Conservation (phyloP, 2,888 invertebrate genomes). For the Sphaeridia pumilis region DNA sequence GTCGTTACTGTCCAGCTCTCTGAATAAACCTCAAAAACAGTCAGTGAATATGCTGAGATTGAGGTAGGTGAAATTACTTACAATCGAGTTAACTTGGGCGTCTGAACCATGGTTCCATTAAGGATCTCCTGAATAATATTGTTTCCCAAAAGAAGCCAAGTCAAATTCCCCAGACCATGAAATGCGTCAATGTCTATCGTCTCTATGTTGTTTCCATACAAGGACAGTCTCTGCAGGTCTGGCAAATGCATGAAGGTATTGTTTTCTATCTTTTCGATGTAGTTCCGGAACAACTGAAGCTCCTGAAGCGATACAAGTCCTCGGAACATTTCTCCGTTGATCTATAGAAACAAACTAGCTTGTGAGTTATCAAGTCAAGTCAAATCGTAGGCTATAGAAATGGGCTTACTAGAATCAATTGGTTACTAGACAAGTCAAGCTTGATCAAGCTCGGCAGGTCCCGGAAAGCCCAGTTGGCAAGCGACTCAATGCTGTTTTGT, state of each 20-base stretch:
- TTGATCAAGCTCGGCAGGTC: slow-evolving; percentile 37
- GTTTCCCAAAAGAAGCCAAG: slow-evolving; percentile 56
- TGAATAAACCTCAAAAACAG: slow-evolving; percentile 40
- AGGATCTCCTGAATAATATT: slow-evolving; percentile 56
- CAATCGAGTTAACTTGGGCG: slow-evolving; percentile 58
- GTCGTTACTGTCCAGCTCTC: slow-evolving; percentile 63
- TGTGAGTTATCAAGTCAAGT: too few species aligned
- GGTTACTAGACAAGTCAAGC: slow-evolving; percentile 38
- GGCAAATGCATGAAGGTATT: slow-evolving; percentile 45
- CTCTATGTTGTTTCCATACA: slow-evolving; percentile 57
- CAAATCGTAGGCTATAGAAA: too few species aligned
- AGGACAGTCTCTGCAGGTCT: slow-evolving; percentile 51
- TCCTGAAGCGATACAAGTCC: slow-evolving; percentile 48
- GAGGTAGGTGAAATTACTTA: too few species aligned
- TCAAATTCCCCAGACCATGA: slow-evolving; percentile 52
- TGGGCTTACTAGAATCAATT: slow-evolving; percentile 37
- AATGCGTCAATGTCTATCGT: slow-evolving; percentile 51
- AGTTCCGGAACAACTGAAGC: slow-evolving; percentile 58
- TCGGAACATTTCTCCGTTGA: slow-evolving; percentile 47
- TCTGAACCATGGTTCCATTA: slow-evolving; percentile 50
- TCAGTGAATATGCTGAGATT: neutral
- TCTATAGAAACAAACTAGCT: too few species aligned
- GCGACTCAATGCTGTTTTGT: slow-evolving; percentile 39
- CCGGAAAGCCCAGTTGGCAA: slow-evolving; percentile 38
- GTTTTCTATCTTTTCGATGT: slow-evolving; percentile 48